A percentile compares a stretch with the other conserved stretches of the same genome.
phyloP scores from a whole-genome alignment of 92 coral and sea anemone species.

The Pocillopora meandrina region DNA sequence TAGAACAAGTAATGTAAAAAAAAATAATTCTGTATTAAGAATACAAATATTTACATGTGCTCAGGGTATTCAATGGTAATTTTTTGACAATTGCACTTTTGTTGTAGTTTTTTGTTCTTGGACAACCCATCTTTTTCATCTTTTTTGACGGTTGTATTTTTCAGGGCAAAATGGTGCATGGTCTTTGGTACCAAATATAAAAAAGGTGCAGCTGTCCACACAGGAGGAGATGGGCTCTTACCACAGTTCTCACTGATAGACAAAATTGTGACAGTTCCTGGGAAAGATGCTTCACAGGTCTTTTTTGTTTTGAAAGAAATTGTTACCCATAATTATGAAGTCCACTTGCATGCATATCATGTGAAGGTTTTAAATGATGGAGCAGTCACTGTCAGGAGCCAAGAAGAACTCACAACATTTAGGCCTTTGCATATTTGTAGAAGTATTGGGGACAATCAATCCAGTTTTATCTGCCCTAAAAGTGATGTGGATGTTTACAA shows the following conservation, averaged over 20 bases:
- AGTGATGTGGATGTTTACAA: conserved; percentile 46
- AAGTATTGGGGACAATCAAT: conserved; percentile 33
- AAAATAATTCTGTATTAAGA: too few species aligned
- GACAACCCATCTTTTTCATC: background rate
- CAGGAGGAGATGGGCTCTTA: conserved; percentile 50
- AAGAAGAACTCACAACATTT: conserved; percentile 39
- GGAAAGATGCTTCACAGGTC: conserved; percentile 22
- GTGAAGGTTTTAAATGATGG: conserved; percentile 30
- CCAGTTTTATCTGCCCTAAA: conserved; percentile 50
- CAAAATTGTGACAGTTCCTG: conserved; percentile 52
- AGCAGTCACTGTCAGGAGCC: conserved; percentile 35
- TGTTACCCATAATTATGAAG: conserved; percentile 35
- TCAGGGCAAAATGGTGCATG: conserved; percentile 48
- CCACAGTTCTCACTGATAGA: conserved; percentile 47
- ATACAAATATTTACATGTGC: too few species aligned
- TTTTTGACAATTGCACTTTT: too few species aligned
- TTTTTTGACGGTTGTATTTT: background rate
- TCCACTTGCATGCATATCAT: conserved; percentile 46
- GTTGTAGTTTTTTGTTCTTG: background rate
- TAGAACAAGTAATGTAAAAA: too few species aligned
- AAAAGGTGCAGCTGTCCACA: conserved; percentile 47
- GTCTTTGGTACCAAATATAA: conserved; percentile 49
- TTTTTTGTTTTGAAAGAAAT: conserved; percentile 40
- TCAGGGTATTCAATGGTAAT: too few species aligned
- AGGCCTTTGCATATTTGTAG: conserved; percentile 42